phyloP scores from a whole-genome alignment of 1,140 invertebrate species.

The Eciton burchellii region DNA sequence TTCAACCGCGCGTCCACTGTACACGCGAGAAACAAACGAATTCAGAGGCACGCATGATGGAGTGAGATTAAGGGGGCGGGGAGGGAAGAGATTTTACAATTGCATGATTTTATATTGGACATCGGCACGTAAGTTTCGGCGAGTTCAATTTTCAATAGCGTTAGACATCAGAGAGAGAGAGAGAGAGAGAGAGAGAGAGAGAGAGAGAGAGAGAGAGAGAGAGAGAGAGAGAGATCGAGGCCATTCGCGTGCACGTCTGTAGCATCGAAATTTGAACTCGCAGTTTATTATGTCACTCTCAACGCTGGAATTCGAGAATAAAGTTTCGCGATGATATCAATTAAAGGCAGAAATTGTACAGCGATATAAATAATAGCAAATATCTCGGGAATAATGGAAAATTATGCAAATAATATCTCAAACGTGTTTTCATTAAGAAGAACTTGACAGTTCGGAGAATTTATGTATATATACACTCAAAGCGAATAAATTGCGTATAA shows the following conservation, averaged over 20 bases:
- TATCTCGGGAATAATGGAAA: not conserved
- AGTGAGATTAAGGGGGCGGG: too few relatives aligned
- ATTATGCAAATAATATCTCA: not conserved
- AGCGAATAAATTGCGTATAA: not conserved
- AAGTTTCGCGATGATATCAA: not conserved
- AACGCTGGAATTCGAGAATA: not conserved
- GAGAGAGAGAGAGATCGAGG: not conserved
- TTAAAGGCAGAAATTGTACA: slow-evolving; percentile 42
- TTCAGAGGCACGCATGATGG: slow-evolving; percentile 16
- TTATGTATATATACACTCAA: not conserved
- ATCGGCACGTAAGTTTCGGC: too few relatives aligned
- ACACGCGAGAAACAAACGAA: slow-evolving; percentile 75
- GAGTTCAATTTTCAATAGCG: not conserved
- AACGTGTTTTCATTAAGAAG: not conserved
- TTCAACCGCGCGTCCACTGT: slow-evolving; percentile 80
- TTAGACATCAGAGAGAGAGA: not conserved
- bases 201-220: not conserved
- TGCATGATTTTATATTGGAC: too few relatives aligned
- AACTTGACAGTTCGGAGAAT: not conserved
- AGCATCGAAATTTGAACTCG: slow-evolving; percentile 1
- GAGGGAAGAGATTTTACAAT: not conserved
- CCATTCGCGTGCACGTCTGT: not conserved
- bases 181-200: not conserved
- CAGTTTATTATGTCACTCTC: slow-evolving; percentile 8
- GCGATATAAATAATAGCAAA: not conserved